Base-by-base conservation (phyloP, 2,888 invertebrate genomes). In the Meiosimyza platycephala region DNA sequence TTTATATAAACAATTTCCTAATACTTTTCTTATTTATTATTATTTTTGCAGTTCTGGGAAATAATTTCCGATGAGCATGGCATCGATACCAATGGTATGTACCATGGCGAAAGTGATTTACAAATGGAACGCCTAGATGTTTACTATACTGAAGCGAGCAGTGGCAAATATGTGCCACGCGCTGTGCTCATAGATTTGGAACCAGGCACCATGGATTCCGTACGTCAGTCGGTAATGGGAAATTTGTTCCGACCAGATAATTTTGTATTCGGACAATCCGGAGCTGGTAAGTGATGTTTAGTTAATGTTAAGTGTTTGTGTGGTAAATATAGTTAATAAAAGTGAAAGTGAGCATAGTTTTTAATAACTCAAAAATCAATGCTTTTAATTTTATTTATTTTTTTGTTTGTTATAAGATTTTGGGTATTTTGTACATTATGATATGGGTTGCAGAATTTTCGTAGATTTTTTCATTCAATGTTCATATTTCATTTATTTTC, bases 141-240 rank as follows among this genome's bases (percentile, higher is more conserved):
- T 7, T 95, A 95, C 87, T 95, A 93, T 88, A 94, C 91, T 83
- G 93, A 94, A 83, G 94, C 93, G 0, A 89, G 90, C 51, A 89
- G 90, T 74, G 89, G 90, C 87, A 93, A 93, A 84, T 96, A 91
- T 88, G 95, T 96, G 7, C 96, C 96, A 0, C 90, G 96, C 15
- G 94, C 95, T 0, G 91, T 96, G 48, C 89, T 96, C 76, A 93
- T 96, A 67, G 96, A 96, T 88, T 87, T 96, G 84, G 96, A 96
- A 88, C 94, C 95, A 0, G 95, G 95, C 6, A 95, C 96, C 16
- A 94, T 96, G 94, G 96, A 96, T 85, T 91, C 93, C 7, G 94
- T 96, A 80, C 89, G 95, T 78, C 91, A 93, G 60, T 92, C 93
- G 54, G 91, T 94, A 3, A 94, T 92, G 85, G 95, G 95, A 0